Base-by-base conservation (phyloP, 2,888 invertebrate genomes). In the Noctua janthe region DNA sequence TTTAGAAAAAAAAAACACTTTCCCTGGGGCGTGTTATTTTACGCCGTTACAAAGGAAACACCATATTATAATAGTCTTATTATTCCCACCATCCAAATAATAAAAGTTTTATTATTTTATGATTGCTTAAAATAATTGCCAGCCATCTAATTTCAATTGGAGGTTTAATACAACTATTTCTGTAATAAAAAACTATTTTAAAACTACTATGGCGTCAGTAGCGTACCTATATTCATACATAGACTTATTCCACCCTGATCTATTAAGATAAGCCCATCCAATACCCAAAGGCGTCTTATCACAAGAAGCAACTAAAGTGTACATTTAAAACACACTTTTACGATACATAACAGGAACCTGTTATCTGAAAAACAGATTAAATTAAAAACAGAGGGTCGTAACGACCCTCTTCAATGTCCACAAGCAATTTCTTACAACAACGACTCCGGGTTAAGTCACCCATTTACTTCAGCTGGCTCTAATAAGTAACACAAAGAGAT, bases 341-440 rank as follows among this genome's bases (percentile, higher is more conserved):
- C 74, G n/a, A 35, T 69, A 83, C 74, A 75, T 77, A 72, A 71
- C 70, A 23, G n/a, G 56, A 51, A 80, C 69, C 72, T 84, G 74
- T 75, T 84, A 84, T 87, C 81, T 77, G 69, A 20, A 73, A 69
- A 75, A 81, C 71, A 69, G 85, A 81, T 81, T 84, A 84, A 78
- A 85, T 87, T 87, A 85, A 85, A 87, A 87, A 87, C 87, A 81
- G 75, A 56, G 70, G 77, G 49, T 78, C 77, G 81, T 87, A 78
- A 85, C 76, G 85, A 85, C 85, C 85, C 87, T 87, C 77, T 78
- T 85, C 87, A 84, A 87, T 77, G 87, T 87, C 85, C 81, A 84
- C 85, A 67, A 85, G 76, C 77, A 69, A 85, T 85, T 85, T 87
- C 85, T 85, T 84, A 87, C 75, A 78, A 80, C 84, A 84, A 56